Evolutionary conservation across 1,140 invertebrate genomes (phyloP).

Genomic region (Ptiloglossa arizonensis): DNA sequence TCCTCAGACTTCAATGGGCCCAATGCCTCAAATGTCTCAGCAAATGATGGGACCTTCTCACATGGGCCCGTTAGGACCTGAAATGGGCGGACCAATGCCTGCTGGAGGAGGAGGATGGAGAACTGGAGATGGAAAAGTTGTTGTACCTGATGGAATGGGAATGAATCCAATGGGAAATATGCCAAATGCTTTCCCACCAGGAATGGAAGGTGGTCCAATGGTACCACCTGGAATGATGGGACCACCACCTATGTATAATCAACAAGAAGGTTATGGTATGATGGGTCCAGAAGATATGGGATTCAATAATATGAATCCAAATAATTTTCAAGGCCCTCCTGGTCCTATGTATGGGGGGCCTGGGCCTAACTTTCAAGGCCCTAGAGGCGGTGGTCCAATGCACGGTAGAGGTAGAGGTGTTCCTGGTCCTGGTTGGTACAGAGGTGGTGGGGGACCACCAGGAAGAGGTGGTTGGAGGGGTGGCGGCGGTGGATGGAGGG

Average conservation of each 20-base stretch:
- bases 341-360: slow-evolving; percentile 73
- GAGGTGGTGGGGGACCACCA: slow-evolving; percentile 67
- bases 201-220: slow-evolving; percentile 77
- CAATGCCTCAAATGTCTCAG: slow-evolving; percentile 71
- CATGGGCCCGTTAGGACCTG: slow-evolving; percentile 60
- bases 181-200: slow-evolving; percentile 66
- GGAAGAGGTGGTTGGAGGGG: slow-evolving; percentile 80
- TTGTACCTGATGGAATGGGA: slow-evolving; percentile 75
- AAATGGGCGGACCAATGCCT: slow-evolving; percentile 63
- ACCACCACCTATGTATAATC: slow-evolving; percentile 82
- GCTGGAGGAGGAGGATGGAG: slow-evolving; percentile 76
- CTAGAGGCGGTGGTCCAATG: slow-evolving; percentile 81
- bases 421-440: slow-evolving; percentile 74
- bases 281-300: slow-evolving; percentile 75
- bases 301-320: slow-evolving; percentile 70
- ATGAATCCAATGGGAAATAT: slow-evolving; percentile 74
- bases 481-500: slow-evolving; percentile 77
- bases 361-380: slow-evolving; percentile 78
- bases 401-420: slow-evolving; percentile 80
- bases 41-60: slow-evolving; percentile 69
- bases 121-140: slow-evolving; percentile 81
- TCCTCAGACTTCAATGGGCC: slow-evolving; percentile 73
- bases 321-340: slow-evolving; percentile 75
- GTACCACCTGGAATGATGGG: slow-evolving; percentile 76
- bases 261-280: slow-evolving; percentile 73